These are phyloP conservation scores for Myrmophylax atrothorax DNA, from an alignment of 2,113 vertebrate species.

Conservation along the genomic window DNA sequence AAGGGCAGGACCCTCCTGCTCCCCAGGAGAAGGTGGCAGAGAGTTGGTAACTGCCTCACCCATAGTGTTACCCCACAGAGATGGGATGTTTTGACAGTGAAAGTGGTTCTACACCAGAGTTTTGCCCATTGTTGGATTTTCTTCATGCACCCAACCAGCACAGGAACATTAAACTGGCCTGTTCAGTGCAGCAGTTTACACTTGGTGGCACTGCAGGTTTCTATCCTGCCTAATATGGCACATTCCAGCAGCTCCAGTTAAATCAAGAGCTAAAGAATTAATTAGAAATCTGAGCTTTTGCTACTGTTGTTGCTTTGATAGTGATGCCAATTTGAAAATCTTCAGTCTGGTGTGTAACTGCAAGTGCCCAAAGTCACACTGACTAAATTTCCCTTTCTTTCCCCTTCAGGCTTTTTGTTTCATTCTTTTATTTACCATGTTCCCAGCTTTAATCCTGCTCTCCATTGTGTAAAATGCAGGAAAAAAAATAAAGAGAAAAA, in stretches of 20 bases:
- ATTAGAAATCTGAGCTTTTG: not conserved
- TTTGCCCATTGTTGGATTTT: not conserved
- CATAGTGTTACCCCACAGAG: fast-evolving
- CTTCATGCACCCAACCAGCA: not conserved
- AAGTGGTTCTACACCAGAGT: not conserved
- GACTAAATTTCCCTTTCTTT: not conserved
- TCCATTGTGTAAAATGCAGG: not conserved
- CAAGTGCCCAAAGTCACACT: not conserved
- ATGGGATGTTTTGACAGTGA: not conserved
- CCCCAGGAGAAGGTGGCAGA: not conserved
- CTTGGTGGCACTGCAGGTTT: not conserved
- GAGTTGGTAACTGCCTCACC: not conserved
- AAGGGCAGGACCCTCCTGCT: not conserved
- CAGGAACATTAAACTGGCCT: not conserved
- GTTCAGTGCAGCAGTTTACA: not conserved
- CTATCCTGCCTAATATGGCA: not conserved
- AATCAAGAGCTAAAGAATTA: conserved; percentile 12
- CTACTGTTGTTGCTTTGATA: not conserved
- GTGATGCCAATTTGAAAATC: conserved; percentile 7
- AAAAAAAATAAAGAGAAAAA: not conserved
- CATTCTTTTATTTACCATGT: not conserved
- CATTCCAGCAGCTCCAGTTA: not conserved
- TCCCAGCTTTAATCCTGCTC: not conserved
- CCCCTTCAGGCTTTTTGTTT: not conserved
- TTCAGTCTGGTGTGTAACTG: not conserved